A percentile compares a stretch with the other conserved stretches of the same genome.
These are phyloP conservation scores for Tetrao urogallus DNA, from an alignment of 2,113 vertebrate species.

Conservation along the genomic window DNA sequence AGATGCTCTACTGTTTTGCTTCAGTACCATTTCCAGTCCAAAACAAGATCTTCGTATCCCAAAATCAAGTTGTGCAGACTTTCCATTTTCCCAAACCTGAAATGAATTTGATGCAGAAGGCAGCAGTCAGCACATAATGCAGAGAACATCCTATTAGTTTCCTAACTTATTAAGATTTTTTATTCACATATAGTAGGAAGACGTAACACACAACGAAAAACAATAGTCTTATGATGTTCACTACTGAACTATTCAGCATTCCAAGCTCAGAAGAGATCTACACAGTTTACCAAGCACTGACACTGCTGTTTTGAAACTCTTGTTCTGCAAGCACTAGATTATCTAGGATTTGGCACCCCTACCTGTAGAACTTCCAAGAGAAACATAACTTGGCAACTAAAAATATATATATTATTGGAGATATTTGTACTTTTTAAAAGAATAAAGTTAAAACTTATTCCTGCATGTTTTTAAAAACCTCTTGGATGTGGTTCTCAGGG, in stretches of 20 bases:
- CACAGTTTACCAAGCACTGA: background rate
- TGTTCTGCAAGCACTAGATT: background rate
- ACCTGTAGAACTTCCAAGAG: background rate
- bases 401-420: background rate
- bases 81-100: conserved; percentile 8
- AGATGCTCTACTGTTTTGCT: background rate
- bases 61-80: background rate
- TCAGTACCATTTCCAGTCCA: background rate
- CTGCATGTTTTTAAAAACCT: too few relatives aligned
- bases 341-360: background rate
- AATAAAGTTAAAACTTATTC: background rate
- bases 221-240: background rate
- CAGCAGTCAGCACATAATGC: background rate
- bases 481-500: too few relatives aligned
- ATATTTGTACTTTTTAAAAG: background rate
- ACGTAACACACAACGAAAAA: background rate
- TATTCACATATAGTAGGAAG: background rate
- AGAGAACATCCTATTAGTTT: background rate
- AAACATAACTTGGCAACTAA: background rate
- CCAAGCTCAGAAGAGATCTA: background rate
- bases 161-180: background rate
- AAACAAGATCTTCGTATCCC: background rate
- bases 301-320: background rate
- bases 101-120: conserved; percentile 28
- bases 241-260: background rate